Evolutionary conservation across 2,113 vertebrate genomes (phyloP), one percentile per base, ranked within the genome.

Genomic region (Microcebus tavaratra): DNA sequence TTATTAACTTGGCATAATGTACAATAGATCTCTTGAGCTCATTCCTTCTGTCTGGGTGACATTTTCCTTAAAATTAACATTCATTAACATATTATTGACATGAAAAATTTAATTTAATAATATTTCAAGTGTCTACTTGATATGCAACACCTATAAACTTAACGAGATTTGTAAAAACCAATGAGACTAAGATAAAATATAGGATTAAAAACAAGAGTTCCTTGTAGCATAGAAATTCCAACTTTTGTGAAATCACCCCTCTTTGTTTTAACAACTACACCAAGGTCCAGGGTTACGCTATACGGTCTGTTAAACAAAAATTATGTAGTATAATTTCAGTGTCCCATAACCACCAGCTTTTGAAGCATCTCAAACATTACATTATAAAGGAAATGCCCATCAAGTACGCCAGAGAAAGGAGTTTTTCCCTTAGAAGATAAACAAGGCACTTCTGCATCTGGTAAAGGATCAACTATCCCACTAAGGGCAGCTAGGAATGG

Each of bases 51-150:
- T 65, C 48, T 57, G 13, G 23, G 6, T 83, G 53, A 53, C 25
- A n/a, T 63, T 92, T 90, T 63, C 36, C 17, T 91, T 92, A 67
- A 82, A 73, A 87, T 86, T n/a, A 93, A 70, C 57, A 34, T 68
- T 42, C n/a, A 65, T 31, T 81, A 45, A 36, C 4, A 6, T 79
- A 50, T 42, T 11, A 63, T 29, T 27, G 3, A 63, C 12, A 61
- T 10, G 12, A 67, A 34, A n/a, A 67, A 67, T 18, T 53, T 53
- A 63, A 91, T 36, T 63, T 61, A 11, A 68, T 53, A 34, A 42
- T 59, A 67, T 55, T 55, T 79, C 27, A 55, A 72, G 36, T 27
- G 13, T 91, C 72, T 78, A 42, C 10, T 53, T 78, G 31, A 53
- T 27, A 63, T 17, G 13, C 14, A n/a, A 1, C 20, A n/a, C 3